Base-by-base conservation (phyloP, 2,113 vertebrate species). In the Struthidea cinerea region DNA sequence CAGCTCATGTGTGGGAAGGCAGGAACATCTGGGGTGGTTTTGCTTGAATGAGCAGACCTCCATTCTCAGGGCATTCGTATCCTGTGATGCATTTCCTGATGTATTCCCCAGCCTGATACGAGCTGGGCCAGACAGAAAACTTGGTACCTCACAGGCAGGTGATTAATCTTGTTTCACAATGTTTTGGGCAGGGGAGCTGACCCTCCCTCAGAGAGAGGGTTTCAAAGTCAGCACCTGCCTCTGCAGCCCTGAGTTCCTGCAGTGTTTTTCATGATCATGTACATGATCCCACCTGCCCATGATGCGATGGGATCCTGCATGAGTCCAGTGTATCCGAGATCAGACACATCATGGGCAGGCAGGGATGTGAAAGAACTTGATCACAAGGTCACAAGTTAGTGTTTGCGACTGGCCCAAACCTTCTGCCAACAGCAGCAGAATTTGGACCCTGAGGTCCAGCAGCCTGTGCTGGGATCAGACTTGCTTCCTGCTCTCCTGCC, bases 281-380 rank as follows among this genome's bases (percentile, higher is more conserved):
- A 12, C 20, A 3, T 4, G 33, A 57, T 76, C 50, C 37, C 16
- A 20, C 50, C 14, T 2, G 0, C 9, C 37, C 1, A 0, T 6
- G 23, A 7, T 57, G 59, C 81, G 69, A 15, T 10, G 53, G 42
- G 35, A 41, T 77, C 78, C 64, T 60, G 73, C 5, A 13, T 1
- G 1, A 17, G 14, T 19, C 50, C 52, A 18, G 21, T 27, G 26
- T 69, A 33, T 42, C 41, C 1, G 20, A 33, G 65, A 33, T 64
- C 50, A 47, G 47, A 63, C 44, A 6, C 13, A 3, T 50, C 15
- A 2, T 9, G 13, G 7, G 6, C 24, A 6, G 32, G 75, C 78
- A 52, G 42, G 42, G 46, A 8, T 39, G 18, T 20, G 52, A 37
- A 30, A 23, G 18, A 53, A 32, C 56, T 90, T 11, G 4, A 22